phyloP scores from a whole-genome alignment of 2,113 vertebrate genomes.

The Smithornis capensis region DNA sequence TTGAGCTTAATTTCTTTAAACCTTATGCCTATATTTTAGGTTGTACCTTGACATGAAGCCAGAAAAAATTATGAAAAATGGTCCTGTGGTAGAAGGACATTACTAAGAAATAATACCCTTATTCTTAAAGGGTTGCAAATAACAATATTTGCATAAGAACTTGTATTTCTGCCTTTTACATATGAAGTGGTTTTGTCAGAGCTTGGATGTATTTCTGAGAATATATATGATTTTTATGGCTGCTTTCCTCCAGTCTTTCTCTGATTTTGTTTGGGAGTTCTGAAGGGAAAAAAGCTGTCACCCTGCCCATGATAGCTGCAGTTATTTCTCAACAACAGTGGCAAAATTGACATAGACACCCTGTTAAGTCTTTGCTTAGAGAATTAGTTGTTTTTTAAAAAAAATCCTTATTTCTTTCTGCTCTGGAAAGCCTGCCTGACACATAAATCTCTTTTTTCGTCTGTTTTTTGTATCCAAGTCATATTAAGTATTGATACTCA shows the following conservation, averaged over 20 bases:
- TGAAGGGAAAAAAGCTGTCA: not conserved
- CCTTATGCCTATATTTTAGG: not conserved
- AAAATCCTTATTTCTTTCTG: not conserved
- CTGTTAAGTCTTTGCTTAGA: not conserved
- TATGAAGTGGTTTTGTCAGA: not conserved
- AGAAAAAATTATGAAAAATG: not conserved
- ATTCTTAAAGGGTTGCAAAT: not conserved
- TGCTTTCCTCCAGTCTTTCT: not conserved
- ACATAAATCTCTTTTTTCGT: not conserved
- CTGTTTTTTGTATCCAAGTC: not conserved
- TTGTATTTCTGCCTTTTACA: not conserved
- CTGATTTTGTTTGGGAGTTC: not conserved
- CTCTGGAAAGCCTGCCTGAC: not conserved
- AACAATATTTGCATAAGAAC: not conserved
- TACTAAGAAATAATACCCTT: not conserved
- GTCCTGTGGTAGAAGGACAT: not conserved
- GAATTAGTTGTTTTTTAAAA: not conserved
- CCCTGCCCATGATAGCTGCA: not conserved
- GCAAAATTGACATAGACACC: not conserved
- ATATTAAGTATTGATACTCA: constrained; percentile 8
- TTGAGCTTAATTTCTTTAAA: not conserved
- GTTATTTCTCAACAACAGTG: not conserved
- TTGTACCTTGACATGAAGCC: not conserved
- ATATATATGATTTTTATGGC: not conserved
- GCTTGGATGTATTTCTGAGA: not conserved